A percentile compares a stretch with the other conserved stretches of the same genome.
Conservation (phyloP, 2,888 invertebrate genomes). For the Scaptomyza parva region DNA sequence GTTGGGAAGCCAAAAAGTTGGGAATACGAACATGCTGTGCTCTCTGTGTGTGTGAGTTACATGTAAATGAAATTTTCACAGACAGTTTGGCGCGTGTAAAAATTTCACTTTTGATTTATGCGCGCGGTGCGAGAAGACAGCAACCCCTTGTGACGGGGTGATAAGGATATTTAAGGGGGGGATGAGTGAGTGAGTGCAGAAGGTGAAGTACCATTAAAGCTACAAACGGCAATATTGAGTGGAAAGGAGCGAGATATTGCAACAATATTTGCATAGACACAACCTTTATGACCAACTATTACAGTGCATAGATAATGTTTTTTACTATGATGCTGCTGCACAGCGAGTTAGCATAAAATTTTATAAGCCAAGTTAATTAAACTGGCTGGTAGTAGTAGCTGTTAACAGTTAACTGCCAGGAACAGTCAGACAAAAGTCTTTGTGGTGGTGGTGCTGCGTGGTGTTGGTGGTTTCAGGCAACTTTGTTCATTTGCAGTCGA, state of each 20-base stretch:
- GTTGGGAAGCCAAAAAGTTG: conserved; percentile 1
- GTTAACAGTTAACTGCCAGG: conserved; percentile 51
- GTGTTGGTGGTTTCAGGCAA: conserved; percentile 25
- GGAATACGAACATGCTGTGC: conserved; percentile 39
- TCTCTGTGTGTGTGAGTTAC: conserved; percentile 20
- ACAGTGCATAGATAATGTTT: conserved; percentile 65
- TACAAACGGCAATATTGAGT: conserved; percentile 39
- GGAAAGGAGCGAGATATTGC: conserved; percentile 55
- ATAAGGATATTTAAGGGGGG: not conserved
- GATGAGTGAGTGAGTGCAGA: not conserved
- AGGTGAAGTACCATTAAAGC: conserved; percentile 24
- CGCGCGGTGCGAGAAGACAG: conserved; percentile 16
- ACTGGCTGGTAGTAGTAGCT: conserved; percentile 41
- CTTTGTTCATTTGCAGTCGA: conserved; percentile 70
- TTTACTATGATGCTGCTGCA: conserved; percentile 55
- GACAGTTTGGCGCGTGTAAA: conserved; percentile 76
- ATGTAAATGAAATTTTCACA: conserved; percentile 74
- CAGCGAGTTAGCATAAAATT: conserved; percentile 66
- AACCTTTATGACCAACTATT: conserved; percentile 66
- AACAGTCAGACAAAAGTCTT: conserved; percentile 22
- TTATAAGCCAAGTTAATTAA: conserved; percentile 77
- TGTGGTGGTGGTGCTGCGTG: conserved; percentile 21
- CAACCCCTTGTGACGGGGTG: conserved; percentile 5
- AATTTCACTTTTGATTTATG: conserved; percentile 76
- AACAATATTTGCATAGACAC: conserved; percentile 74